Base-by-base conservation (phyloP, 2,888 invertebrate species). In the Campoplex nolae region DNA sequence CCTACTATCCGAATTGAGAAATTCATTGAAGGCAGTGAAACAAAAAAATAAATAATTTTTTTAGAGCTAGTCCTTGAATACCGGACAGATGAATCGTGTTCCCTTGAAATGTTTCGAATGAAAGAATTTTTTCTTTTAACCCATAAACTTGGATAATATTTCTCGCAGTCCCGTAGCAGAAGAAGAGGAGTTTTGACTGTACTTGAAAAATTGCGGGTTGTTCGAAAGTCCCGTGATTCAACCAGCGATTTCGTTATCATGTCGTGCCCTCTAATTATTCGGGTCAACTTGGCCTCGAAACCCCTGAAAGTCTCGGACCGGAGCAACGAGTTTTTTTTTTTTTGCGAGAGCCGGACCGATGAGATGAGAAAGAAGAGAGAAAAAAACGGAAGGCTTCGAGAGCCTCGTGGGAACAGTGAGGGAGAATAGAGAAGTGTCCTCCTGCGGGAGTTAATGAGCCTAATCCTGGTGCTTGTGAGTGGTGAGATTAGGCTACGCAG, bases 401-500 rank as follows among this genome's bases (percentile, higher is more conserved):
- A 88, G 85, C 79, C 83, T 90, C 91, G 91, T 92, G 92, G 89
- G 91, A 91, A 84, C 56, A 42, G 9, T 48, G 83, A 71, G 67
- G 83, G n/a, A 71, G 74, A 28, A 74, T 58, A 73, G 83, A 67
- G 82, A 82, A 73, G 85, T 88, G 89, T 88, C 84, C 87, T 88
- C 83, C 87, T 81, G 88, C 82, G 87, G 85, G 91, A 93, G 93
- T 94, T 94, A 94, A 94, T 92, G 93, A 94, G 92, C 90, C 91
- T 92, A 93, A 93, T 94, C 93, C 88, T 90, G 84, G 85, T 54
- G 90, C 89, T 88, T 88, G 90, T 86, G 87, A 88, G 88, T 88
- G 90, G 90, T 81, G 89, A 92, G 93, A 93, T 93, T 92, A 93
- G 92, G 68, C 78, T 18, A 13, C 51, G 65, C 81, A 90, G 91